Evolutionary conservation across 2,888 invertebrate species (phyloP).

Genomic region (Epistrophella euchroma): DNA sequence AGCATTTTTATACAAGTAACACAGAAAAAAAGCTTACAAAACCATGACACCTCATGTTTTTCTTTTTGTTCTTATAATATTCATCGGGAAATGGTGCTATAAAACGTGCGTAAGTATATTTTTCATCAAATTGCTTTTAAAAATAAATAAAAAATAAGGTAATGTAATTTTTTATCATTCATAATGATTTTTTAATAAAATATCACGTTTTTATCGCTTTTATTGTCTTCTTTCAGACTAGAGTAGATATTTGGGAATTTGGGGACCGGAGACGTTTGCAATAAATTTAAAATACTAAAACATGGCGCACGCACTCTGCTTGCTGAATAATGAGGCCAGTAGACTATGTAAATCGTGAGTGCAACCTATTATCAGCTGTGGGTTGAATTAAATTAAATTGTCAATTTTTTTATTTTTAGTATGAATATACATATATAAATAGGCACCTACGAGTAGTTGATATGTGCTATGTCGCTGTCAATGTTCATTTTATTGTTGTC

Average conservation of each 20-base stretch:
- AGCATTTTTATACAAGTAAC: too few relatives aligned
- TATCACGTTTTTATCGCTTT: neutral
- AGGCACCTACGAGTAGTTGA: too few relatives aligned
- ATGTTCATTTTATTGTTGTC: neutral
- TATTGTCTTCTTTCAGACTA: neutral
- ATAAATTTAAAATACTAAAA: neutral
- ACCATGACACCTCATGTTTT: too few relatives aligned
- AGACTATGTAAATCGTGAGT: neutral
- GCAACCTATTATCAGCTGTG: conserved; percentile 4
- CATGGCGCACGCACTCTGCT: neutral
- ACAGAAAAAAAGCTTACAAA: too few relatives aligned
- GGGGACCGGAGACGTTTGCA: neutral
- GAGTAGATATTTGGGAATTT: neutral
- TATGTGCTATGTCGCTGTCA: neutral
- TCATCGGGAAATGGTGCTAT: neutral
- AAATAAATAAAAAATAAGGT: neutral
- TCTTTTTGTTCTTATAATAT: neutral
- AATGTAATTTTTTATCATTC: neutral
- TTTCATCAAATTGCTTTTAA: neutral
- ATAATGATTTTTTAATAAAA: neutral
- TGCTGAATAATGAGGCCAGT: neutral
- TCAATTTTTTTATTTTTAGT: neutral
- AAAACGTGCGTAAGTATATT: neutral
- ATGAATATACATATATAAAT: neutral
- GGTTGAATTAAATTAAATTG: neutral